Base-by-base conservation (phyloP, 2,113 vertebrate genomes). In the Oophaga pumilio region DNA sequence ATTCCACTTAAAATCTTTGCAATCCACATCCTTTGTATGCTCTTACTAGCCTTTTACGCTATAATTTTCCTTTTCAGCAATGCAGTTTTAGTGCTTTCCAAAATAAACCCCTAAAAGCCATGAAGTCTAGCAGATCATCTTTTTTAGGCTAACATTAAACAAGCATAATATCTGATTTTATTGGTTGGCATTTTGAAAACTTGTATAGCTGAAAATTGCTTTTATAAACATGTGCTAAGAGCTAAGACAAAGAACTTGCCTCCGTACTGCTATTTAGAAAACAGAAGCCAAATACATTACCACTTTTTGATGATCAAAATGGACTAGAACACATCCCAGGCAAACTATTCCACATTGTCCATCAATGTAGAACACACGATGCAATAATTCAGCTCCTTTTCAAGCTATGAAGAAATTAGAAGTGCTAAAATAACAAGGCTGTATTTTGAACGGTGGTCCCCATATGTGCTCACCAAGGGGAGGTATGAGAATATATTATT, bases 231-330 rank as follows among this genome's bases (percentile, higher is more conserved):
- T 60, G 59, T 24, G 24, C 53, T 76, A 57, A 56, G 50, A 28
- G 4, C n/a, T 73, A 53, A 84, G 50, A 26, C n/a, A 56, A 73
- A 71, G 82, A 57, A 24, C 52, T 56, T 56, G 50, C n/a, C 33
- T 73, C 24, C 66, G 53, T 12, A 33, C 28, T 73, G 64, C 24
- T 53, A 84, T 76, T 76, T 74, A 60, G 56, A 85, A 76, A 53
- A 28, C 28, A 59, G 20, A 85, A 43, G 83, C 53, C 50, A 85
- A 85, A 85, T 76, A 53, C 69, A 76, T 85, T 85, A 74, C 43
- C 26, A 50, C 17, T 15, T 18, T 74, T 59, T 85, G 17, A 33
- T 74, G 68, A 17, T 85, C 83, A 74, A 0, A 28, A 20, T 85
- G 26, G 26, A 53, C 18, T 56, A 60, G 24, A 73, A 74, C 20